Evolutionary conservation across 2,797 vertebrate genomes (phyloP).

Genomic region (Molossus alvarezi): DNA sequence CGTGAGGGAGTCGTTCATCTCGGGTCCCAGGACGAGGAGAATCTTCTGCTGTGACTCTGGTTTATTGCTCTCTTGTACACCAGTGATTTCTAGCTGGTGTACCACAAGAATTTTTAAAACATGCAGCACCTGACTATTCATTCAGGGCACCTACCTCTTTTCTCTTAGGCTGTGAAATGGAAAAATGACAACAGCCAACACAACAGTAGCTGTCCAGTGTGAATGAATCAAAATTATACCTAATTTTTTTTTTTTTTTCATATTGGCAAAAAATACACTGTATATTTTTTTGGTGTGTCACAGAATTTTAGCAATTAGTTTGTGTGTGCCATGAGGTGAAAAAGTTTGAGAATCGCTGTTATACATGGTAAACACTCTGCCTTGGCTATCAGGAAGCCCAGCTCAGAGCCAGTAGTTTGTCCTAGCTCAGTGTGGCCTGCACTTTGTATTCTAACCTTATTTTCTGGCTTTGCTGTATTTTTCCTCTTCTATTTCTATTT

Average conservation of each 20-base stretch:
- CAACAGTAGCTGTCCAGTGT: neutral
- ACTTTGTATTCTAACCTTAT: neutral
- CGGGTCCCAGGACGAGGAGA: neutral
- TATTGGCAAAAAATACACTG: neutral
- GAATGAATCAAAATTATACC: neutral
- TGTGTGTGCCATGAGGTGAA: neutral
- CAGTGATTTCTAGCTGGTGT: neutral
- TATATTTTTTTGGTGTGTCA: neutral
- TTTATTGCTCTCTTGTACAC: neutral
- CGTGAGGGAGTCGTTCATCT: neutral
- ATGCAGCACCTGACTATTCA: neutral
- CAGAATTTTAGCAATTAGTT: neutral
- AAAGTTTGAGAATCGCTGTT: neutral
- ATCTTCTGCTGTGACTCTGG: neutral
- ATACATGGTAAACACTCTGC: neutral
- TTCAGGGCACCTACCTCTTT: neutral
- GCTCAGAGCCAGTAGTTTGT: neutral
- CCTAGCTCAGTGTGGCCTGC: neutral
- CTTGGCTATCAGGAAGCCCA: slow-evolving; percentile 20
- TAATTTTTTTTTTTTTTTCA: neutral
- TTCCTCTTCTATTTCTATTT: neutral
- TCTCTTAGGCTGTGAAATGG: neutral
- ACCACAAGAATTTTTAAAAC: neutral
- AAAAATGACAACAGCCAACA: neutral
- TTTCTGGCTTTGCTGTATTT: neutral